Base-by-base conservation (phyloP, 2,888 invertebrate genomes). In the Heliconius charithonia region DNA sequence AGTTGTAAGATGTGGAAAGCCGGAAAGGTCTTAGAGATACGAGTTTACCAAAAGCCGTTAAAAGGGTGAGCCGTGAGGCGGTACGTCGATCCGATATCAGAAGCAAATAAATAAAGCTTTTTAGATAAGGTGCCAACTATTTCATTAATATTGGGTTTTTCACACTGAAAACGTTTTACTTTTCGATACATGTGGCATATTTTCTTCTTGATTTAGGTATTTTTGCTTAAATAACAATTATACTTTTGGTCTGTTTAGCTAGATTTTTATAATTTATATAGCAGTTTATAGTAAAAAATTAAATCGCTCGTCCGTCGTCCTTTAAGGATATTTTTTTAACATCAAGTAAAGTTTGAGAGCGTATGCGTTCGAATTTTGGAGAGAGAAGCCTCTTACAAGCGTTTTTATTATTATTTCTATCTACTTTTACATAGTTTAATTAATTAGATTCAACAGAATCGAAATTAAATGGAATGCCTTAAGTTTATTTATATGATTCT, bases 31-130 rank as follows among this genome's bases (percentile, higher is more conserved):
- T 77, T 72, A 75, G 69, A 67, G 76, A 74, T 78, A 78, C 45
- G 59, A 80, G 73, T 65, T 77, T 82, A 81, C 76, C 82, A 81
- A 85, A 84, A 84, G 82, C 85, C 83, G 79, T 87, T 85, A 87
- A 87, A 87, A 86, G 85, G 87, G 85, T 82, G 81, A 82, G 85
- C 82, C 83, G 85, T 82, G 80, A 82, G 84, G 82, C 82, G 83
- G 82, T 75, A 82, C 83, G 82, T 82, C 84, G 83, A 84, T 86
- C 83, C 83, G 84, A 85, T 86, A 86, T 87, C 84, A 83, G 84
- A 85, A 85, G 88, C 87, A 87, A 86, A 87, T 87, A 87, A 87
- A 85, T 81, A 79, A 83, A 80, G 78, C 80, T 76, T 80, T 83
- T 82, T 76, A 79, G 80, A 80, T 82, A 70, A 76, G 80, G 45